These are phyloP conservation scores for Theocolax elegans DNA, from an alignment of 1,140 invertebrate genomes.

Conservation along the genomic window DNA sequence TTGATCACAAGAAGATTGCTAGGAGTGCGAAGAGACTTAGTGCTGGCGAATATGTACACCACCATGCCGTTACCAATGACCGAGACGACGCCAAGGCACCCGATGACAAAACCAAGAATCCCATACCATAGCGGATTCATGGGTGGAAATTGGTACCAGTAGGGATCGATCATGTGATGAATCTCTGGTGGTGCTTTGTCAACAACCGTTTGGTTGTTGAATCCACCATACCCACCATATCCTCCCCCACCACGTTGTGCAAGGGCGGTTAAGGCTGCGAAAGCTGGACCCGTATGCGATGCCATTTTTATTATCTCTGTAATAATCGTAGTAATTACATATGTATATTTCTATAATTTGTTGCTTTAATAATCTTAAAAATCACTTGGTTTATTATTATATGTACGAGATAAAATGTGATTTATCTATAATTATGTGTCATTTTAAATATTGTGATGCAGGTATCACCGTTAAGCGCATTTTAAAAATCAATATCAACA, in stretches of 20 bases:
- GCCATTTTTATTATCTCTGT: constrained; percentile 56
- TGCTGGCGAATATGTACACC: constrained; percentile 84
- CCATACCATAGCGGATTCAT: constrained; percentile 84
- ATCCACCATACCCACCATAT: constrained; percentile 48
- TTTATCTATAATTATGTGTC: too few species aligned
- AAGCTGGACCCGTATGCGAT: constrained; percentile 60
- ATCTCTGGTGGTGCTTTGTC: constrained; percentile 80
- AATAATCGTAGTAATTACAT: neutral
- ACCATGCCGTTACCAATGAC: constrained; percentile 85
- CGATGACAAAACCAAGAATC: constrained; percentile 81
- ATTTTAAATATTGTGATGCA: too few species aligned
- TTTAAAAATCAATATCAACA: too few species aligned
- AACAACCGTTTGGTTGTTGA: constrained; percentile 77
- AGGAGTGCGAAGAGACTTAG: constrained; percentile 83
- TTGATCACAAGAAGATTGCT: constrained; percentile 88
- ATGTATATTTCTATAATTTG: too few species aligned
- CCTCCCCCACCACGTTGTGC: constrained; percentile 42
- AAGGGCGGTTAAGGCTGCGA: constrained; percentile 47
- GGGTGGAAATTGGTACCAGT: constrained; percentile 82
- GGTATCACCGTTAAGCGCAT: too few species aligned
- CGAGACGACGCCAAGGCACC: constrained; percentile 77
- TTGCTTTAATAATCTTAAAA: too few species aligned
- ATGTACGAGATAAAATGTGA: too few species aligned
- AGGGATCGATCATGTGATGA: constrained; percentile 76
- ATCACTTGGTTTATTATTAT: too few species aligned